Base-by-base conservation (phyloP, 2,113 vertebrate genomes). In the Pandion haliaetus region DNA sequence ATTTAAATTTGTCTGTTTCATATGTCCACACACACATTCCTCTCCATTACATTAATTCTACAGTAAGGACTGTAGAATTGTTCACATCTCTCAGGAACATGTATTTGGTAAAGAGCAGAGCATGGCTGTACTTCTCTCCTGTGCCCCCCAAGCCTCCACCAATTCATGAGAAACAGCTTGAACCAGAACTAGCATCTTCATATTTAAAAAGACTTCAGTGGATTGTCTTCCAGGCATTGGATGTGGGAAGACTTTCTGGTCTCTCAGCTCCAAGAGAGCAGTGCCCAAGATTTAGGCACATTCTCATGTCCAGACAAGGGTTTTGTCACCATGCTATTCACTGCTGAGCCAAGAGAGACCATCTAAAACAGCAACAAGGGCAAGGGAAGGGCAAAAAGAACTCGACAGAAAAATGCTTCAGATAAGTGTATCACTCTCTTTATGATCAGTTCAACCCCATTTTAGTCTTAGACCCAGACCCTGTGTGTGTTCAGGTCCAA, bases 241-340 rank as follows among this genome's bases (percentile, higher is more conserved):
- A 72, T 63, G 34, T 40, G 28, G 29, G 44, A 90, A 70, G 73
- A 29, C 9, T 18, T 86, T 92, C 70, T 57, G 57, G n/a, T 52
- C 52, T 57, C 61, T 86, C 71, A 70, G 40, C 25, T 66, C 44
- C 32, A 77, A 58, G 42, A 74, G 8, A 74, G 21, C 50, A 78
- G 5, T 45, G 18, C 25, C 28, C 58, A 74, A 63, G 29, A 36
- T 59, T 55, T 50, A 70, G 50, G 61, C 55, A 74, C 9, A 32
- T n/a, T 16, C 19, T 73, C 14, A 44, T 38, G 32, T 23, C 36
- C 0, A 0, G 55, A n/a, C 6, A 36, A 81, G 15, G 7, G 16
- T 42, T 88, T 52, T 59, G 29, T 50, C 61, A 79, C 23, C 16
- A 29, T 28, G 42, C 14, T 66, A 58, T 28, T 93, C 70, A n/a